Evolutionary conservation across 2,113 vertebrate species (phyloP), one percentile per base, ranked within the genome.

Genomic region (Coryphaenoides rupestris): DNA sequence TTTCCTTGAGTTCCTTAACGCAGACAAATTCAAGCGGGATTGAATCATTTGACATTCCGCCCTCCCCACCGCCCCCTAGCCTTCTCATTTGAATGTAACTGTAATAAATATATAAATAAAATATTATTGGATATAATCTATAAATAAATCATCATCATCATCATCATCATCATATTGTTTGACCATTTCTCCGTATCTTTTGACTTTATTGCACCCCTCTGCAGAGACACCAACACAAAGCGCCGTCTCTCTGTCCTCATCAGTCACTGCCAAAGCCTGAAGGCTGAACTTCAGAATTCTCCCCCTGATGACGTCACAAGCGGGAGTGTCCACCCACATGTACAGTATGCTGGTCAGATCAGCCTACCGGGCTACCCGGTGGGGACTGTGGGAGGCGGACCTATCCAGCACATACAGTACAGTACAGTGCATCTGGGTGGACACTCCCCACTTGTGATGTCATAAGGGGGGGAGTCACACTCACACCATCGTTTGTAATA

Each of bases 151-250:
- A 19, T 58, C 65, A 68, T 68, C 47, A 47, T 53, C 57, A 60
- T 52, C 19, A 28, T 52, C 66, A 65, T 59, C 70, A 62, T 55
- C 53, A 21, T 19, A 54, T 74, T 69, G 45, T 74, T 80, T 64
- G 53, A 74, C 53, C 67, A 75, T 72, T 68, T 59, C 65, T 80
- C 69, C 66, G 69, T 23, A 4, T 56, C 66, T 66, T 21, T 50
- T 83, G 69, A 63, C 89, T 92, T 95, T 96, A 95, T 96, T 96
- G 93, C 93, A 91, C 91, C 91, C 92, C 90, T 89, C 90, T 89
- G 76, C 15, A 47, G 46, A 47, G 10, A 50, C 52, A 22, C 13
- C 79, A 92, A 17, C 80, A 92, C 88, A 89, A 92, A 81, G 92
- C 93, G 92, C 93, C 93, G 91, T 40, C 33, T 40, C 33, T 9